Evolutionary conservation across 2,113 vertebrate species (phyloP).

Genomic region (Cynocephalus volans): DNA sequence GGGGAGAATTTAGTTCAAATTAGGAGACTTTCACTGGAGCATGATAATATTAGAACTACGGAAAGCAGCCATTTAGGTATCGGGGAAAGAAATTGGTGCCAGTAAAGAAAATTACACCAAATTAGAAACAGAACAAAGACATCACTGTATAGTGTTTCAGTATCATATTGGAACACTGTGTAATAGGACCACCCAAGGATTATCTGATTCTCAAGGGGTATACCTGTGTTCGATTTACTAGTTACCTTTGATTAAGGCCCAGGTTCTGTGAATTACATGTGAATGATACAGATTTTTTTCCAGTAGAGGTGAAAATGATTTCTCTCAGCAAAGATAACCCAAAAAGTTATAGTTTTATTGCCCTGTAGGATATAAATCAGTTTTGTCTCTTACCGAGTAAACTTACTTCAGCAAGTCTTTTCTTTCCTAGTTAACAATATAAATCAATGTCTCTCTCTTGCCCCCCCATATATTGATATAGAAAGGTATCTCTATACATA

Average conservation of each 20-base stretch:
- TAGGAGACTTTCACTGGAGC: neutral
- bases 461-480: neutral
- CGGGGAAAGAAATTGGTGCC: neutral
- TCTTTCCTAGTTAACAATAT: conserved; percentile 33
- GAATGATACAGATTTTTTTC: conserved; percentile 59
- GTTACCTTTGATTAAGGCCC: conserved; percentile 44
- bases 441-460: neutral
- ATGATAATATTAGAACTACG: neutral
- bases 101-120: neutral
- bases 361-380: conserved; percentile 53
- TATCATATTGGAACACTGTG: neutral
- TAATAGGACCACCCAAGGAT: conserved; percentile 45
- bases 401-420: conserved; percentile 42
- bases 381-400: conserved; percentile 63
- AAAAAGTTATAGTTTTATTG: conserved; percentile 53
- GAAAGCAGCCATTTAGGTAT: neutral
- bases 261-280: conserved; percentile 60
- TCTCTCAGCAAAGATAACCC: conserved; percentile 65
- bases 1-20: neutral
- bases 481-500: neutral
- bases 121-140: neutral
- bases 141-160: neutral
- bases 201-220: conserved; percentile 52
- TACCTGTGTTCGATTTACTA: neutral
- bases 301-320: conserved; percentile 70